These are phyloP conservation scores for Gisinianus flammeolus DNA, from an alignment of 2,888 invertebrate species.

Conservation along the genomic window DNA sequence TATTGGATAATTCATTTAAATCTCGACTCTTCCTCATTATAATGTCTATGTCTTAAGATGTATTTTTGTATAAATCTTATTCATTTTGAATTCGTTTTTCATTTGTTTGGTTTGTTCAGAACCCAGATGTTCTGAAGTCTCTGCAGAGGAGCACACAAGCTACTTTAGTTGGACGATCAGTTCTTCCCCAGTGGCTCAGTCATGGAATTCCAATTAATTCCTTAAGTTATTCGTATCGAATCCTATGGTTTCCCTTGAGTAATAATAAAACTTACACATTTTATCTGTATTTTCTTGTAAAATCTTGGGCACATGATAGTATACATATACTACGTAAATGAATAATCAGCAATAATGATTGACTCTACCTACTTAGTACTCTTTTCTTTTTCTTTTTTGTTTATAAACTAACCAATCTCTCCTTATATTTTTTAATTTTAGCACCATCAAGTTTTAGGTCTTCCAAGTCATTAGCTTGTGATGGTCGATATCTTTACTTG, in stretches of 20 bases:
- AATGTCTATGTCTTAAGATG: not conserved
- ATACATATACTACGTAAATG: not conserved
- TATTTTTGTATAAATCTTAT: not conserved
- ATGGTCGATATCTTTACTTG: slow-evolving; percentile 88
- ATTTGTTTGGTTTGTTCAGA: slow-evolving; percentile 65
- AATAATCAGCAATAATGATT: no score
- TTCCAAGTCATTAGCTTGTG: slow-evolving; percentile 71
- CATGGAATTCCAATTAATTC: slow-evolving; percentile 83
- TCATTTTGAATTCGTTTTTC: no score
- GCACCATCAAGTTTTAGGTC: slow-evolving; percentile 32
- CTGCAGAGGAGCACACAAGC: slow-evolving; percentile 89
- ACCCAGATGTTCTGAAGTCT: slow-evolving; percentile 82
- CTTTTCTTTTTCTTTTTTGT: no score
- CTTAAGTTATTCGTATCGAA: slow-evolving; percentile 71
- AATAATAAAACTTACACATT: no score
- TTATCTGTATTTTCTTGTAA: no score
- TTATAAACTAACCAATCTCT: no score
- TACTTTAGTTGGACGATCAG: slow-evolving; percentile 81
- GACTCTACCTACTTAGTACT: no score
- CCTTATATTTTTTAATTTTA: no score
- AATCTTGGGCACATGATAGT: not conserved
- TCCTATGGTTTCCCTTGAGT: slow-evolving; percentile 40
- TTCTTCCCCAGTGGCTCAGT: slow-evolving; percentile 85
- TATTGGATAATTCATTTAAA: no score
- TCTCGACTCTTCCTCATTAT: not conserved